These are phyloP conservation scores for Epinephelus moara DNA, from an alignment of 2,113 vertebrate genomes.

Conservation along the genomic window DNA sequence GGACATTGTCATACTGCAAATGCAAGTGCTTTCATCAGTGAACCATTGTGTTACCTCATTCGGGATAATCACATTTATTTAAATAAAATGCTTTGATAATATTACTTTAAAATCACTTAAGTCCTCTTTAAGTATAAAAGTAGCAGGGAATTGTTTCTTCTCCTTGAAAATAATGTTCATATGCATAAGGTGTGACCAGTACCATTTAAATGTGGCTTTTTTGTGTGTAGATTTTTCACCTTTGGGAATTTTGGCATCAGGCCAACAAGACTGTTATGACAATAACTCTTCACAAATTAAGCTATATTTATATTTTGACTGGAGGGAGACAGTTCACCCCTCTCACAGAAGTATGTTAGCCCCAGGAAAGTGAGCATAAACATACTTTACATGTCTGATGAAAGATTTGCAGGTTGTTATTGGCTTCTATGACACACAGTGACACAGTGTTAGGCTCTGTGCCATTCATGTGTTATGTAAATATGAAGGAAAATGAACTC, in stretches of 20 bases:
- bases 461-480: not conserved
- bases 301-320: not conserved
- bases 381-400: not conserved
- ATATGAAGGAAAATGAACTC: not conserved
- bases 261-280: conserved; percentile 4
- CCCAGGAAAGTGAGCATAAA: not conserved
- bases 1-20: too few species aligned
- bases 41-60: too few species aligned
- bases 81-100: too few species aligned
- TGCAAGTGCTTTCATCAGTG: too few species aligned
- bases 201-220: not conserved
- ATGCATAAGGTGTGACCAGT: not conserved
- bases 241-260: not conserved
- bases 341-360: conserved; percentile 8
- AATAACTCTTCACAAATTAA: conserved; percentile 17
- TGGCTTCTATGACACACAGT: not conserved
- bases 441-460: not conserved
- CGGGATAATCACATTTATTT: too few species aligned
- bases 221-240: not conserved
- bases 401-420: not conserved
- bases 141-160: not conserved
- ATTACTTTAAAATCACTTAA: not conserved
- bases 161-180: not conserved
- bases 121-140: not conserved
- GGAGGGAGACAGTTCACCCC: not conserved